Evolutionary conservation across 2,113 vertebrate genomes (phyloP).

Genomic region (Tenrec ecaudatus): DNA sequence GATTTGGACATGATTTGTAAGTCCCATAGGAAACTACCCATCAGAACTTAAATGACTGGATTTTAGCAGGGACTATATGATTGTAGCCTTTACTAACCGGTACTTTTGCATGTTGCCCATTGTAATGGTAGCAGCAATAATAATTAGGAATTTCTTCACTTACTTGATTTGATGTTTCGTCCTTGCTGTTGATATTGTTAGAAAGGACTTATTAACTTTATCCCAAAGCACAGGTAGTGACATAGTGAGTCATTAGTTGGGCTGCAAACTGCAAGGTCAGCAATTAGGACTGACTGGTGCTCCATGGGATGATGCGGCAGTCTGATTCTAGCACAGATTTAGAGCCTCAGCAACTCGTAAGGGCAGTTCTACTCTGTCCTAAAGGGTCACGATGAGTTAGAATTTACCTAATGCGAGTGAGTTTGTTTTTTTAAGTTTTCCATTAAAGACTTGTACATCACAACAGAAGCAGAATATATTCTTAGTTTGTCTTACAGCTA

Average conservation of each 20-base stretch:
- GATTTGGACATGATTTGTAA: neutral
- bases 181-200: neutral
- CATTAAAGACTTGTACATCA: neutral
- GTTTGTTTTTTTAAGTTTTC: too few relatives aligned
- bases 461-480: neutral
- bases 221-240: neutral
- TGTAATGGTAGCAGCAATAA: neutral
- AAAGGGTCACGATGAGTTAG: too few relatives aligned
- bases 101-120: neutral
- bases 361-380: too few relatives aligned
- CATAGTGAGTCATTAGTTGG: too few relatives aligned
- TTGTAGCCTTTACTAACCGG: neutral
- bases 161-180: neutral
- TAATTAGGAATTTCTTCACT: neutral
- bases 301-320: too few relatives aligned
- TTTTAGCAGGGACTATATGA: neutral
- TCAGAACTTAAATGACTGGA: neutral
- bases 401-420: too few relatives aligned
- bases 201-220: neutral
- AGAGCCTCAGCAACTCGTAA: too few relatives aligned
- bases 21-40: neutral
- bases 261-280: too few relatives aligned
- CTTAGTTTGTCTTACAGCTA: neutral
- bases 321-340: too few relatives aligned
- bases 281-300: too few relatives aligned